These are phyloP conservation scores for Trachops cirrhosus DNA, from an alignment of 2,797 vertebrate species.

Conservation along the genomic window DNA sequence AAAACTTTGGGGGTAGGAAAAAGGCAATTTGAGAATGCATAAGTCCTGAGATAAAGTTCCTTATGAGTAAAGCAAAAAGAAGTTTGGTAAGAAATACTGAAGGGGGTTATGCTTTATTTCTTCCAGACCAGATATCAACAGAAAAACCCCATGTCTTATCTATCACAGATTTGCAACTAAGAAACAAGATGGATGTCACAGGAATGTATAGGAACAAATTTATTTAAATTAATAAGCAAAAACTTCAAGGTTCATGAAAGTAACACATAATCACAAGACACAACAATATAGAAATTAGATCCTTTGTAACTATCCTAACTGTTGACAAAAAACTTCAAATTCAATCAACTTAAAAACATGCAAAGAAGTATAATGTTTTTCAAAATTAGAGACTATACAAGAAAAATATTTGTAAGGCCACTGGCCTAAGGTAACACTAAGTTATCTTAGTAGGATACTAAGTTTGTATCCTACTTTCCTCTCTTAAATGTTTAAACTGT, in stretches of 20 bases:
- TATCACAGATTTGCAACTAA: not conserved
- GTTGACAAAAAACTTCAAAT: not conserved
- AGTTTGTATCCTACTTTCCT: not conserved
- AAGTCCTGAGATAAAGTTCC: not conserved
- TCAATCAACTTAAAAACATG: not conserved
- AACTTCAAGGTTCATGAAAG: slow-evolving; percentile 27
- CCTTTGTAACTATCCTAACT: not conserved
- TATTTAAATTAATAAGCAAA: not conserved
- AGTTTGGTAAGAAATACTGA: not conserved
- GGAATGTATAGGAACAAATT: not conserved
- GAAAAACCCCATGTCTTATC: not conserved
- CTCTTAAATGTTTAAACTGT: slow-evolving; percentile 33
- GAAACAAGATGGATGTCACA: not conserved
- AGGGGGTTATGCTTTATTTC: not conserved
- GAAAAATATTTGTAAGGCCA: slow-evolving; percentile 32
- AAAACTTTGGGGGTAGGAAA: not conserved
- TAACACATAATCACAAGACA: not conserved
- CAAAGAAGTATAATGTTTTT: not conserved
- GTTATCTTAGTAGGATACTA: no score
- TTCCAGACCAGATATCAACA: not conserved
- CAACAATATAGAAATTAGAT: not conserved
- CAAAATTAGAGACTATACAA: not conserved
- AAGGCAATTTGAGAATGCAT: not conserved
- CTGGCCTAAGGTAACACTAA: not conserved
- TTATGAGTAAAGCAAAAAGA: not conserved